Percentiles rank a stretch among this genome's conserved stretches.
Evolutionary conservation across 2,113 vertebrate genomes (phyloP).

Genomic region (Mustela nigripes): DNA sequence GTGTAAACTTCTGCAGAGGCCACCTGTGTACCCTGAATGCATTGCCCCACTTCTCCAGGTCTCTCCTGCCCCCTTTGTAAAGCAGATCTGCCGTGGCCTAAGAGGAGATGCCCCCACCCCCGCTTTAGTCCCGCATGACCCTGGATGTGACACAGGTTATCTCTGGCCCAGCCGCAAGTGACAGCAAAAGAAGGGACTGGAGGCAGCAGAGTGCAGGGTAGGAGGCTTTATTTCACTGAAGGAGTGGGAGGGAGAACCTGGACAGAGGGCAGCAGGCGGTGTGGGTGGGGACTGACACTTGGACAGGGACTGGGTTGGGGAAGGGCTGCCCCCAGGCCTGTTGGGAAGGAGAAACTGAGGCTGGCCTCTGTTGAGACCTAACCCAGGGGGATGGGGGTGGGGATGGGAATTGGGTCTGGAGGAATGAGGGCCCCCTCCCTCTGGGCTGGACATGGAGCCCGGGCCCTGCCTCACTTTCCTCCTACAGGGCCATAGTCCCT

Average conservation of each 20-base stretch:
- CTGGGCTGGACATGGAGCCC: neutral
- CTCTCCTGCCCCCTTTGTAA: neutral
- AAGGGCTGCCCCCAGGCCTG: conserved; percentile 48
- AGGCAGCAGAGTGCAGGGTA: neutral
- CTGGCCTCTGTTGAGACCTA: neutral
- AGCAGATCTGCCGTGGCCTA: neutral
- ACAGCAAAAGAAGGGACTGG: neutral
- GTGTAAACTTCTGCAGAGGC: accelerated
- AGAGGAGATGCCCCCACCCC: neutral
- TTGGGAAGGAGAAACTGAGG: conserved; percentile 36
- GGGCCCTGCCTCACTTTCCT: neutral
- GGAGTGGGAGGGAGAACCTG: neutral
- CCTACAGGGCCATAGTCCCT: conserved; percentile 37
- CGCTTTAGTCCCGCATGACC: neutral
- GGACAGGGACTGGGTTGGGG: neutral
- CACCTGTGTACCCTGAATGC: neutral
- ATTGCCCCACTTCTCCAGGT: neutral
- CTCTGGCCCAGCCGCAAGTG: neutral
- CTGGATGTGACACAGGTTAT: neutral
- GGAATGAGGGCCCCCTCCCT: conserved; percentile 50
- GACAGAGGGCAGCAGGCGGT: conserved; percentile 54
- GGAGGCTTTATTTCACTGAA: conserved; percentile 78
- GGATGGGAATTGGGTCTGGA: conserved; percentile 12
- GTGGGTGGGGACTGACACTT: neutral
- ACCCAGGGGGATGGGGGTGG: neutral